phyloP scores from a whole-genome alignment of 2,888 invertebrate genomes.

The Andrena bucephala region DNA sequence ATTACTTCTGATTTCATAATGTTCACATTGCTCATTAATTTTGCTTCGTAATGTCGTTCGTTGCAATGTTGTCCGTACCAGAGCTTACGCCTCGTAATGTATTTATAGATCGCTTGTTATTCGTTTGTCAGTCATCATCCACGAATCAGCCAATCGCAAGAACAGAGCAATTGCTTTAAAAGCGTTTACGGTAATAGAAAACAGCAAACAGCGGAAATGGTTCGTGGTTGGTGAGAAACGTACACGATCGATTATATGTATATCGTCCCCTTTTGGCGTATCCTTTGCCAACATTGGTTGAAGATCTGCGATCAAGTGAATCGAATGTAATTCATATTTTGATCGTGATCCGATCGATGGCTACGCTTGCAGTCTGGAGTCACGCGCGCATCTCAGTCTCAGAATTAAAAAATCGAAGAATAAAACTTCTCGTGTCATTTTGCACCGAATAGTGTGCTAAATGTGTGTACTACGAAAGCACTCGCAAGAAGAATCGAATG shows the following conservation, averaged over 20 bases:
- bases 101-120: constrained; percentile 84
- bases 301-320: constrained; percentile 53
- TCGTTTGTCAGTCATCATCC: constrained; percentile 57
- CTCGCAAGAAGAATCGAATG: not conserved
- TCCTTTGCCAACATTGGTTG: constrained; percentile 41
- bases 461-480: not conserved
- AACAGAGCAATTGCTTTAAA: not conserved
- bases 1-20: not conserved
- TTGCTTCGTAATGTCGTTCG: constrained; percentile 80
- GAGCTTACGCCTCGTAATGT: constrained; percentile 85
- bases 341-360: constrained; percentile 58
- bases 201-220: not conserved
- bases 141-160: constrained; percentile 33
- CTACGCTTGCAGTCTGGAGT: constrained; percentile 60
- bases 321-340: constrained; percentile 13
- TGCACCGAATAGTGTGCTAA: not conserved
- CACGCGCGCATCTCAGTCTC: constrained; percentile 60
- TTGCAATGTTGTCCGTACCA: constrained; percentile 81
- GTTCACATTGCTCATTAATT: constrained; percentile 60
- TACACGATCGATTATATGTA: constrained; percentile 60
- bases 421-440: not conserved
- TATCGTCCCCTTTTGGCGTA: constrained; percentile 58
- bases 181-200: not conserved
- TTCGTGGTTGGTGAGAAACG: constrained; percentile 58
- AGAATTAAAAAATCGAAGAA: not conserved